Evolutionary conservation across 2,888 invertebrate species (phyloP).

Genomic region (Troides helena): DNA sequence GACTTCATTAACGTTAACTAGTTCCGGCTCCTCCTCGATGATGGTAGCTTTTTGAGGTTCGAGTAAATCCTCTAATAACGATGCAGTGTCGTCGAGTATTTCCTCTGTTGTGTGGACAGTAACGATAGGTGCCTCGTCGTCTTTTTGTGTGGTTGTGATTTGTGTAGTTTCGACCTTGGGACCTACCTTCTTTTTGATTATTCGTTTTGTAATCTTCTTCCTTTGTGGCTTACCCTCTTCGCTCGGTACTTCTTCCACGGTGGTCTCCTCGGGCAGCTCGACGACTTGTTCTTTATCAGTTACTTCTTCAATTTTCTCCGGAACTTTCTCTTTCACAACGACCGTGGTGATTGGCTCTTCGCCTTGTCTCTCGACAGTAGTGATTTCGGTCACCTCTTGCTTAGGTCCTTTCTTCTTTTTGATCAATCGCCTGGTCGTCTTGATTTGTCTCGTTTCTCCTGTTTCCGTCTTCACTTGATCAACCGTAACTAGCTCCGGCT

Average conservation of each 20-base stretch:
- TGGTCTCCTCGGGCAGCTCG: neutral
- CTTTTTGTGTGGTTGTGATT: too few relatives aligned
- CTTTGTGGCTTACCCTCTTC: slow-evolving; percentile 40
- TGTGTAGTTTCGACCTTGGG: too few relatives aligned
- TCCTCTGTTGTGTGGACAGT: slow-evolving; percentile 44
- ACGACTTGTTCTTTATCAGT: slow-evolving; percentile 35
- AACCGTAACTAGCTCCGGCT: too few relatives aligned
- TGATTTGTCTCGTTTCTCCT: too few relatives aligned
- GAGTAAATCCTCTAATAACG: slow-evolving; percentile 25
- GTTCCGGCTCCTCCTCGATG: slow-evolving; percentile 23
- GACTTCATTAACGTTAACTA: slow-evolving; percentile 34
- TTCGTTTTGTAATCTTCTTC: slow-evolving; percentile 20
- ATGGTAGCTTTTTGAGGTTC: slow-evolving; percentile 29
- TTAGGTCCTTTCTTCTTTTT: too few relatives aligned
- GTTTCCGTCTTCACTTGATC: too few relatives aligned
- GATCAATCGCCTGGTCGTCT: too few relatives aligned
- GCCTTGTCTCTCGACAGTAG: slow-evolving; percentile 37
- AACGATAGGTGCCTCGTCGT: slow-evolving; percentile 37
- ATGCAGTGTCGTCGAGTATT: slow-evolving; percentile 31
- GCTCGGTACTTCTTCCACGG: slow-evolving; percentile 11
- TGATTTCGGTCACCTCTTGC: slow-evolving; percentile 34
- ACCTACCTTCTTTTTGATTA: too few relatives aligned
- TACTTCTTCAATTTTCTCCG: slow-evolving; percentile 9
- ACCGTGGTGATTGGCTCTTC: slow-evolving; percentile 51
- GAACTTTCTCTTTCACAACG: neutral